A percentile compares a stretch with the other conserved stretches of the same genome.
Evolutionary conservation across 2,888 invertebrate genomes (phyloP).

Genomic region (Cylloceria caligata): DNA sequence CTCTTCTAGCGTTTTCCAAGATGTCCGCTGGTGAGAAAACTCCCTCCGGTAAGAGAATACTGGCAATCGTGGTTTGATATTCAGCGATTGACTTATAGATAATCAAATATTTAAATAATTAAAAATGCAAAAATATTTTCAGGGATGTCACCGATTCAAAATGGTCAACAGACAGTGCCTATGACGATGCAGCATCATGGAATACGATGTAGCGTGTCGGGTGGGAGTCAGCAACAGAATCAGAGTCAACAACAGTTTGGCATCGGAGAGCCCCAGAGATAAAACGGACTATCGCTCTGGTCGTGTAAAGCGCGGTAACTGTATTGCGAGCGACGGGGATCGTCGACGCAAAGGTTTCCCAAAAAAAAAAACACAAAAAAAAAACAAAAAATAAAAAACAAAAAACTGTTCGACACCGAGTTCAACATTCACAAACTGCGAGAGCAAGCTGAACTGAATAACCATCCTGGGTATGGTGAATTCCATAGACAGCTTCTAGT

Average conservation of each 20-base stretch:
- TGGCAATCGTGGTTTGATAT: too few species aligned
- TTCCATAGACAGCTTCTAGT: background rate
- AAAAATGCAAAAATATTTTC: too few species aligned
- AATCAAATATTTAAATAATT: too few species aligned
- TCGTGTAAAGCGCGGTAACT: constrained; percentile 70
- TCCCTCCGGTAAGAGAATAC: constrained; percentile 81
- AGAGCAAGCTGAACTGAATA: background rate
- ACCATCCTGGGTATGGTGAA: background rate
- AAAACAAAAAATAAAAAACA: constrained; percentile 15
- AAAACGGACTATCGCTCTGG: constrained; percentile 79
- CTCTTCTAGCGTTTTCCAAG: constrained; percentile 94
- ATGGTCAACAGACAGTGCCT: constrained; percentile 84
- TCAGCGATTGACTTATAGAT: too few species aligned
- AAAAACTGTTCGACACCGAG: constrained; percentile 1
- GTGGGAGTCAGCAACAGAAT: constrained; percentile 80
- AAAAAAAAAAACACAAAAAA: background rate
- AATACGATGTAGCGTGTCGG: constrained; percentile 81
- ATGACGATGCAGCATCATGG: constrained; percentile 84
- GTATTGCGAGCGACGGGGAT: constrained; percentile 36
- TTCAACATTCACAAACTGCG: constrained; percentile 9
- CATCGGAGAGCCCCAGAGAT: constrained; percentile 84
- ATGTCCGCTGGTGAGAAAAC: constrained; percentile 90
- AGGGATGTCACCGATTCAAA: constrained; percentile 85
- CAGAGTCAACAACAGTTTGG: constrained; percentile 82
- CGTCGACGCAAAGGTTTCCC: constrained; percentile 19